Evolutionary conservation across 2,113 vertebrate genomes (phyloP).

Genomic region (Pedetes capensis): DNA sequence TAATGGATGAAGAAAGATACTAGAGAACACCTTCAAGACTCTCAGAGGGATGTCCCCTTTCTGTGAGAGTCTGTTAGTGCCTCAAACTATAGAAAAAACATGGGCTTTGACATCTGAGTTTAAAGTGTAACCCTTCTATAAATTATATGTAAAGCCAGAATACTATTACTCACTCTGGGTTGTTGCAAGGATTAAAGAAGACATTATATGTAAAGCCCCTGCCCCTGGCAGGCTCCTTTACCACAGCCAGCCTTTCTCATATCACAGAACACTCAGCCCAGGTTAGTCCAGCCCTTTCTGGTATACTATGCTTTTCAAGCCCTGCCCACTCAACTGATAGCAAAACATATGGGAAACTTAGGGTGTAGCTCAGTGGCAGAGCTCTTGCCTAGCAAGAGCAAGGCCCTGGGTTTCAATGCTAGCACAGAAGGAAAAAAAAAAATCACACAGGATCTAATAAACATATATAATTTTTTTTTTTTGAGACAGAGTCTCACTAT

Average conservation of each 20-base stretch:
- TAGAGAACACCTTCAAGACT: neutral
- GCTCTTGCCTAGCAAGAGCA: neutral
- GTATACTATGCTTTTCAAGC: neutral
- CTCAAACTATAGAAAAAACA: slow-evolving; percentile 36
- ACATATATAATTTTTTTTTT: neutral
- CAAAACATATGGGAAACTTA: neutral
- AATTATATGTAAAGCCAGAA: neutral
- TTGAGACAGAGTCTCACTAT: neutral
- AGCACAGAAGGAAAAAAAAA: neutral
- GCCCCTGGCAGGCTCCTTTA: neutral
- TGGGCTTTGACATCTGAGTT: neutral
- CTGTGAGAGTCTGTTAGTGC: neutral
- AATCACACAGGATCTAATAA: neutral
- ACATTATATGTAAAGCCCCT: neutral
- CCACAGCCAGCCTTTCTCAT: neutral
- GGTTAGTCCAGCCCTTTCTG: neutral
- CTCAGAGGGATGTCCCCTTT: neutral
- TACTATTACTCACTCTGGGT: neutral
- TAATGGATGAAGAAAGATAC: neutral
- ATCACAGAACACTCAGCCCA: neutral
- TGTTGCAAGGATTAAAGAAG: neutral
- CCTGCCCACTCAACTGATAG: neutral
- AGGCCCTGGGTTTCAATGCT: neutral
- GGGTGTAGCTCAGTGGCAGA: neutral
- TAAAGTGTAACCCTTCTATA: neutral